Percentiles rank a stretch among this genome's conserved stretches.
Conservation (phyloP, 2,113 vertebrate genomes). For the Cephalopholis sonnerati region DNA sequence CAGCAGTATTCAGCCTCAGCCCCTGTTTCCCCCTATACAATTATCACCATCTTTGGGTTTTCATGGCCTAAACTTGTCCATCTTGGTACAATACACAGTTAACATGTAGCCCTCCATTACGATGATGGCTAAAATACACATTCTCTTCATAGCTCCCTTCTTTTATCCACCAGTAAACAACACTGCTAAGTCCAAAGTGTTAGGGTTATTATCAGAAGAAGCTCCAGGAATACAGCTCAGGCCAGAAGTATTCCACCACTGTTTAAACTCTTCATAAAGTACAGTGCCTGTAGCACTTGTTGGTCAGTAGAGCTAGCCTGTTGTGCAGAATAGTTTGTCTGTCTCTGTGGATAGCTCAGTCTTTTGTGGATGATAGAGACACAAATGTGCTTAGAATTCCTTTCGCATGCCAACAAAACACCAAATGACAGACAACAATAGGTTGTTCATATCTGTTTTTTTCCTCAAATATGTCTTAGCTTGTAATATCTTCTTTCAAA, state of each 20-base stretch:
- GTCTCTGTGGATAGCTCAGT: slow-evolving; percentile 77
- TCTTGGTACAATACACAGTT: slow-evolving; percentile 59
- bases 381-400: slow-evolving; percentile 87
- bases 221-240: slow-evolving; percentile 55
- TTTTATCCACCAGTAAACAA: slow-evolving; percentile 42
- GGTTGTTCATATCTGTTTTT: slow-evolving; percentile 60
- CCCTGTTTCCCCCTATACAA: slow-evolving; percentile 38
- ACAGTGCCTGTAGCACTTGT: slow-evolving; percentile 70
- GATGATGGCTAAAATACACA: slow-evolving; percentile 62
- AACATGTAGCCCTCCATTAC: slow-evolving; percentile 54
- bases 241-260: slow-evolving; percentile 58
- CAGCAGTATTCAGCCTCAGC: slow-evolving; percentile 22
- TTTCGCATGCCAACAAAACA: slow-evolving; percentile 86
- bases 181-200: slow-evolving; percentile 50
- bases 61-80: slow-evolving; percentile 57
- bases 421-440: slow-evolving; percentile 74
- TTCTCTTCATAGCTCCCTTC: slow-evolving; percentile 53
- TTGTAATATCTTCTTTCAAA: slow-evolving; percentile 65
- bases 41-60: slow-evolving; percentile 80
- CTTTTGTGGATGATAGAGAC: slow-evolving; percentile 80
- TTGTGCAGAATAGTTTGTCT: slow-evolving; percentile 75
- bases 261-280: slow-evolving; percentile 59
- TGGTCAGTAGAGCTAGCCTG: slow-evolving; percentile 71
- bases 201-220: slow-evolving; percentile 56
- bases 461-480: slow-evolving; percentile 51